Evolutionary conservation across 2,888 invertebrate genomes (phyloP).

Genomic region (Craniophora ligustri): DNA sequence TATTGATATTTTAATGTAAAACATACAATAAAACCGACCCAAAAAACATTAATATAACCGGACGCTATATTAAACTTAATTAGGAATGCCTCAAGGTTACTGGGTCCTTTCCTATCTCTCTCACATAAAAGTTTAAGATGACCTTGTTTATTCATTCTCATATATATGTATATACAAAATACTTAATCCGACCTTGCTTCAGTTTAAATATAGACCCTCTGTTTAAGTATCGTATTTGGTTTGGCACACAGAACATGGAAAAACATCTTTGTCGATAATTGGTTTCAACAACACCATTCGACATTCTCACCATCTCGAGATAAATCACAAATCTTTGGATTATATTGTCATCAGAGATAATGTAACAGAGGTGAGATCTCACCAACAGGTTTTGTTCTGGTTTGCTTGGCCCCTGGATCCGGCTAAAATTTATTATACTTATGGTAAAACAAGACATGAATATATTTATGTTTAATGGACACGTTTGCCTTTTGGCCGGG

Average conservation of each 20-base stretch:
- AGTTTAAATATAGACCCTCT: constrained; percentile 9
- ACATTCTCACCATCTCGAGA: constrained; percentile 4
- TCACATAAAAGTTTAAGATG: background rate
- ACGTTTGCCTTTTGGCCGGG: constrained; percentile 29
- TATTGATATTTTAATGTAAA: too few relatives aligned
- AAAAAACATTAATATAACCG: background rate
- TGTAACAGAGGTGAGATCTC: constrained; percentile 1
- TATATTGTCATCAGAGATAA: constrained; percentile 30
- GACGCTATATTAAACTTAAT: background rate
- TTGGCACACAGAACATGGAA: constrained; percentile 14
- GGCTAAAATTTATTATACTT: constrained; percentile 29
- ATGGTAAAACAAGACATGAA: constrained; percentile 30
- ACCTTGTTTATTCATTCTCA: background rate
- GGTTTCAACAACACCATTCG: constrained; percentile 29
- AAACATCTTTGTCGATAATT: constrained; percentile 28
- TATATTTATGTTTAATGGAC: constrained; percentile 30
- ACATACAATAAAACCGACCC: background rate
- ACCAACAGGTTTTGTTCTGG: constrained; percentile 33
- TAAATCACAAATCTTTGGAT: constrained; percentile 31
- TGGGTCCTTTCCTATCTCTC: constrained; percentile 2
- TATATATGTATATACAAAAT: background rate
- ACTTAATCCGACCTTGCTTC: constrained; percentile 3
- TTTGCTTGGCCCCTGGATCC: constrained; percentile 24
- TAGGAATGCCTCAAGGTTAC: constrained; percentile 21
- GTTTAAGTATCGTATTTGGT: constrained; percentile 8